Evolutionary conservation across 2,888 invertebrate genomes (phyloP).

Genomic region (Trimorus sp.): DNA sequence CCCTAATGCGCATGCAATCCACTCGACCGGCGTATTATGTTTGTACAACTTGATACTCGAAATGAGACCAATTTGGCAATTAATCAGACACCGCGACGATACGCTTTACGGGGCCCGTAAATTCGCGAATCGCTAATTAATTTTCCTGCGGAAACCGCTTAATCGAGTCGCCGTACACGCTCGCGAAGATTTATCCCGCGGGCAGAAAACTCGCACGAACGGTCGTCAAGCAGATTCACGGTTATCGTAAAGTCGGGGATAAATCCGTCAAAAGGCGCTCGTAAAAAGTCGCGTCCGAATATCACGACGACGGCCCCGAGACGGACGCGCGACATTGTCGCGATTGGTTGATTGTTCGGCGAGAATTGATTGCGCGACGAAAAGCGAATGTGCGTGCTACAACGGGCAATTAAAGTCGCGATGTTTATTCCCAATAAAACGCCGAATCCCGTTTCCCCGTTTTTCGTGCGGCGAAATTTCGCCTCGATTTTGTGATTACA

Average conservation of each 20-base stretch:
- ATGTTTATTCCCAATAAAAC: slow-evolving; percentile 58
- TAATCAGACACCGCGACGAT: slow-evolving; percentile 58
- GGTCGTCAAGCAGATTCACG: slow-evolving; percentile 58
- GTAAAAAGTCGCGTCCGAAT: slow-evolving; percentile 55
- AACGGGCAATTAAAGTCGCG: slow-evolving; percentile 59
- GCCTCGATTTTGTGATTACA: slow-evolving; percentile 35
- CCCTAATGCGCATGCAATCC: slow-evolving; percentile 62
- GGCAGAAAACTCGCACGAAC: slow-evolving; percentile 27
- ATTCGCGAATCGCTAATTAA: slow-evolving; percentile 36
- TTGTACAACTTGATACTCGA: slow-evolving; percentile 60
- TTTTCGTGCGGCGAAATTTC: slow-evolving; percentile 5
- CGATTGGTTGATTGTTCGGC: slow-evolving; percentile 49
- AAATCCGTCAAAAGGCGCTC: slow-evolving; percentile 58
- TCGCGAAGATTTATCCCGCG: too few relatives aligned
- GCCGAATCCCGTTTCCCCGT: neutral
- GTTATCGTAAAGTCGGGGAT: slow-evolving; percentile 57
- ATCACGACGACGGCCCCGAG: slow-evolving; percentile 46
- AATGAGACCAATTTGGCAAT: slow-evolving; percentile 63
- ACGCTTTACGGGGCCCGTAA: slow-evolving; percentile 36
- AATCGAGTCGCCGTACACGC: neutral
- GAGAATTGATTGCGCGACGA: slow-evolving; percentile 59
- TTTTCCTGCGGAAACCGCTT: slow-evolving; percentile 37
- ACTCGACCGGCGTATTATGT: slow-evolving; percentile 52
- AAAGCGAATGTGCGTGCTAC: slow-evolving; percentile 59
- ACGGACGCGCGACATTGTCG: slow-evolving; percentile 56